A percentile compares a stretch with the other conserved stretches of the same genome.
These are phyloP conservation scores for Brassicogethes aeneus DNA, from an alignment of 2,888 invertebrate species.

Conservation along the genomic window DNA sequence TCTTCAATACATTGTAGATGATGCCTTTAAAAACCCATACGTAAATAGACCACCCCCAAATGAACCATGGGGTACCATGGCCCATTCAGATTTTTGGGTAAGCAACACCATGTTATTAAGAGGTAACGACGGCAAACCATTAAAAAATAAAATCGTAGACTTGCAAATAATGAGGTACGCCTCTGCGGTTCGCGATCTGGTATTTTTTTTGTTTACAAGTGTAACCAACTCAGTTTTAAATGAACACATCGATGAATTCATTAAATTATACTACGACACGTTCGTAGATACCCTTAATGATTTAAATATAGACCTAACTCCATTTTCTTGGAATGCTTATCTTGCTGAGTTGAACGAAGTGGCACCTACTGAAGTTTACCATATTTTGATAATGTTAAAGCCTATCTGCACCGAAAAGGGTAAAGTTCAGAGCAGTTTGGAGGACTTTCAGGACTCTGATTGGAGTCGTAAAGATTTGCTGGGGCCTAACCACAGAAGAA, in stretches of 20 bases:
- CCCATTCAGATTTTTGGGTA: slow-evolving; percentile 52
- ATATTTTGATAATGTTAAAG: slow-evolving; percentile 44
- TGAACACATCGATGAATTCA: slow-evolving; percentile 42
- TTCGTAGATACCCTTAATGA: slow-evolving; percentile 40
- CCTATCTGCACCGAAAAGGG: slow-evolving; percentile 43
- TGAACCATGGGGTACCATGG: slow-evolving; percentile 45
- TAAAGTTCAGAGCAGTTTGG: slow-evolving; percentile 38
- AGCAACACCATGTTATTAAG: slow-evolving; percentile 50
- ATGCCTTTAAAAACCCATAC: slow-evolving; percentile 19
- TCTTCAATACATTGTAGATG: slow-evolving; percentile 25
- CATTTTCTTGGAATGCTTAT: slow-evolving; percentile 40
- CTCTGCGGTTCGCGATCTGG: slow-evolving; percentile 45
- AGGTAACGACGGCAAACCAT: slow-evolving; percentile 39
- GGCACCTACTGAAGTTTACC: slow-evolving; percentile 41
- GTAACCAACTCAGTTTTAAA: slow-evolving; percentile 39
- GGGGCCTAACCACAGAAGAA: slow-evolving; percentile 33
- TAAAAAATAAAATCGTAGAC: slow-evolving; percentile 49
- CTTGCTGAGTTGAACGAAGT: slow-evolving; percentile 39
- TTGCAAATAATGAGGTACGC: slow-evolving; percentile 48
- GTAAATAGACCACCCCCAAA: slow-evolving; percentile 27
- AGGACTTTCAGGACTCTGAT: slow-evolving; percentile 38
- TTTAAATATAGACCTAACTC: slow-evolving; percentile 32
- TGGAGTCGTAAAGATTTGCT: slow-evolving; percentile 34
- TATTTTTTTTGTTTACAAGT: slow-evolving; percentile 49
- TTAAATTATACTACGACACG: slow-evolving; percentile 44